Percentiles rank a stretch among this genome's conserved stretches.
Conservation (phyloP, 2,113 vertebrate genomes). For the Myxocyprinus asiaticus region DNA sequence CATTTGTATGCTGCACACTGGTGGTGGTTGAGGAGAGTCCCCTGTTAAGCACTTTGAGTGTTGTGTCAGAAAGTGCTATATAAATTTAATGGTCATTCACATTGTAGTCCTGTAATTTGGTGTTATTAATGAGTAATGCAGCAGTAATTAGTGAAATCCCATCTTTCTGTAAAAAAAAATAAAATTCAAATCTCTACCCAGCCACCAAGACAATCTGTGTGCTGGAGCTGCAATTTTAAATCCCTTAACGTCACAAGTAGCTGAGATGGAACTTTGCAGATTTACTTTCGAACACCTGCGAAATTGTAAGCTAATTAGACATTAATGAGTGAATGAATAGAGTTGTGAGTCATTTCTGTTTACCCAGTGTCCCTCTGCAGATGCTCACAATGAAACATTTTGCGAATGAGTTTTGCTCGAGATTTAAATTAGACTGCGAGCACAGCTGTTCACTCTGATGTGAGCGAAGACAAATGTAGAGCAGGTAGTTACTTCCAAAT, state of each 20-base stretch:
- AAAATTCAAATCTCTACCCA: background rate
- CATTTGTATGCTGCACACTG: no score
- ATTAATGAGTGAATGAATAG: conserved; percentile 51
- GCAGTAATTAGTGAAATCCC: background rate
- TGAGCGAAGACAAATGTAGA: conserved; percentile 4
- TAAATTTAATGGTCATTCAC: no score
- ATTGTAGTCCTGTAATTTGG: no score
- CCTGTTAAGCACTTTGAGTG: no score
- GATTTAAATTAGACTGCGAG: conserved; percentile 16
- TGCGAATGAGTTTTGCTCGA: conserved; percentile 11
- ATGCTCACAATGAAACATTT: conserved; percentile 9
- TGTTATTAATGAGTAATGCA: no score
- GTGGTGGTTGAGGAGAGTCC: no score
- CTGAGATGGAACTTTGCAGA: conserved; percentile 26
- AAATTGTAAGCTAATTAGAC: conserved; percentile 43
- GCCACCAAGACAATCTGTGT: no score
- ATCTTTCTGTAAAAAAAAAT: background rate
- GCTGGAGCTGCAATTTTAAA: conserved; percentile 15
- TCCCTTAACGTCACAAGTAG: conserved; percentile 11
- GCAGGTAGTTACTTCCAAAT: background rate
- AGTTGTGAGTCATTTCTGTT: conserved; percentile 54
- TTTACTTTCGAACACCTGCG: conserved; percentile 48
- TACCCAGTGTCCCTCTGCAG: conserved; percentile 33
- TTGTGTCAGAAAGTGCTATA: no score
- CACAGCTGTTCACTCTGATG: conserved; percentile 4